Conservation (phyloP, 2,113 vertebrate genomes). For the Machaerirhynchus nigripectus region DNA sequence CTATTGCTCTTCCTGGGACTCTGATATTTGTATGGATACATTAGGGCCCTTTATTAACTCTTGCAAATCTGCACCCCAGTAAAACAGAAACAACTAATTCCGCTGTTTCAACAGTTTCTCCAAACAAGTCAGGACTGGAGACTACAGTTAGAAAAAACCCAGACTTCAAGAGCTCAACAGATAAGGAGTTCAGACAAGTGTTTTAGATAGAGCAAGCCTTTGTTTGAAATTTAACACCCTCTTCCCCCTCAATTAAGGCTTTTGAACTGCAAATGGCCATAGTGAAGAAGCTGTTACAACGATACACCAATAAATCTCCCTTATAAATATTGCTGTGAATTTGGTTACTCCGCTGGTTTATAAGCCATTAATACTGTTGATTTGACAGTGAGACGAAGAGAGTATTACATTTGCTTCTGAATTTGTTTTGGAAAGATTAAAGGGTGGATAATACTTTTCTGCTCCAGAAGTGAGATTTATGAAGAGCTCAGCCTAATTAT, state of each 20-base stretch:
- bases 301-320: neutral
- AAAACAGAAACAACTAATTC: neutral
- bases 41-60: neutral
- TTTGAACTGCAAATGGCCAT: neutral
- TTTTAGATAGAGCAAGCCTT: neutral
- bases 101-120: neutral
- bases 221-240: constrained; percentile 45
- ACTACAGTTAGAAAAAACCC: neutral
- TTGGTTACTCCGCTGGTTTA: neutral
- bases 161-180: neutral
- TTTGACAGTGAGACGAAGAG: neutral
- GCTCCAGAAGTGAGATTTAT: neutral
- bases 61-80: neutral
- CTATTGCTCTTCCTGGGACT: neutral
- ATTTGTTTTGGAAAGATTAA: neutral
- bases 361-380: neutral
- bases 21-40: neutral
- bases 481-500: neutral
- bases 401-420: neutral
- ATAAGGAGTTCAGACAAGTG: constrained; percentile 17
- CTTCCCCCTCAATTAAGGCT: neutral
- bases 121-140: neutral
- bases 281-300: neutral
- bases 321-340: neutral
- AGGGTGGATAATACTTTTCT: neutral